Evolutionary conservation across 2,888 invertebrate species (phyloP).

Genomic region (Drosophila meridiana): DNA sequence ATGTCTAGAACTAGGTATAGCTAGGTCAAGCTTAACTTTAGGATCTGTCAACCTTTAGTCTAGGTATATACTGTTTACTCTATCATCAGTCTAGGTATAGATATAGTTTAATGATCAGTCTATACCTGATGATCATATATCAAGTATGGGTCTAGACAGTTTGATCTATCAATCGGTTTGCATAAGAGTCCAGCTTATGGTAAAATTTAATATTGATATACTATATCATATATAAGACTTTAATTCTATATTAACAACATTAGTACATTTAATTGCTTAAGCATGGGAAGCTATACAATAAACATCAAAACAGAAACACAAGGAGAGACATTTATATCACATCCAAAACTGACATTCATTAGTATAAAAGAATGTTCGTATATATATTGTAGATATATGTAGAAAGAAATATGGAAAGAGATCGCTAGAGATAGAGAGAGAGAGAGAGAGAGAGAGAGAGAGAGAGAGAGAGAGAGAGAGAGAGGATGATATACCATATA

Average conservation of each 20-base stretch:
- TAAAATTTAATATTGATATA: neutral
- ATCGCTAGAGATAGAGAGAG: neutral
- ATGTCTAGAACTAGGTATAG: neutral
- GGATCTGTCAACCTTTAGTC: no score
- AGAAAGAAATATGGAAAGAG: neutral
- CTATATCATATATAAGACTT: neutral
- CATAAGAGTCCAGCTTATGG: neutral
- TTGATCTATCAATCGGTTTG: neutral
- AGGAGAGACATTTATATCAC: neutral
- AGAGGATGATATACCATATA: neutral
- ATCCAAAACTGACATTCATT: neutral
- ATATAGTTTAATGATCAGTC: no score
- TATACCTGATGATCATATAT: no score
- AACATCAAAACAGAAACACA: neutral
- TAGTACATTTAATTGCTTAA: neutral
- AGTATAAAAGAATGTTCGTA: neutral
- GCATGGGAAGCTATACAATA: neutral
- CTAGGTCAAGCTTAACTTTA: neutral
- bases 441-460: neutral
- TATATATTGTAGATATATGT: no score
- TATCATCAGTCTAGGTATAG: no score
- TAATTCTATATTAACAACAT: neutral
- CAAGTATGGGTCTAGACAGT: neutral
- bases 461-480: neutral
- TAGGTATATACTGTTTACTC: no score